Evolutionary conservation across 2,113 vertebrate species (phyloP).

Genomic region (Indri indri): DNA sequence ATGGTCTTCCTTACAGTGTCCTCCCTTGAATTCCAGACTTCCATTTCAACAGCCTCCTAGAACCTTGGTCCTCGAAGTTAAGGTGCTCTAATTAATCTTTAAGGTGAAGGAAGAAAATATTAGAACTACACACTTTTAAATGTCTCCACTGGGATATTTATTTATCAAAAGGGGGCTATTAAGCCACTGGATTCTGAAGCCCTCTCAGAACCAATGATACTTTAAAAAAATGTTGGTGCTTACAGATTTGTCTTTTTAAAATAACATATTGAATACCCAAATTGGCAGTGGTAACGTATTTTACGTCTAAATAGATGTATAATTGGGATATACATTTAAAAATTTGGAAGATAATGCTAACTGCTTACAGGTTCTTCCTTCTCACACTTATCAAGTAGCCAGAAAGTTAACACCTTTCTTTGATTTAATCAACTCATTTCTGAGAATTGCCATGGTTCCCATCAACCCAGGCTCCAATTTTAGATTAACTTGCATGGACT

Average conservation of each 20-base stretch:
- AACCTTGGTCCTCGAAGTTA: background rate
- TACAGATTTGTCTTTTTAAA: background rate
- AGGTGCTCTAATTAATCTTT: background rate
- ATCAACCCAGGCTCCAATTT: background rate
- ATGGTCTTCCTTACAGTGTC: rapidly evolving
- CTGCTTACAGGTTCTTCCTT: background rate
- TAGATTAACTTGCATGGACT: background rate
- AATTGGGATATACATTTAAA: background rate
- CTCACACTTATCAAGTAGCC: background rate
- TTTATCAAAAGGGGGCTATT: too few species aligned
- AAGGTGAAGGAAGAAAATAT: background rate
- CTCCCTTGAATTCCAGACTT: background rate
- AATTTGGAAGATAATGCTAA: background rate
- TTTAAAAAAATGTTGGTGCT: background rate
- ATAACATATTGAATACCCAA: background rate
- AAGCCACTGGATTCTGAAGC: background rate
- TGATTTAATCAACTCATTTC: background rate
- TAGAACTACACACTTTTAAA: background rate
- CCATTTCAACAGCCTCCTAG: background rate
- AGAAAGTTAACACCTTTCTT: background rate
- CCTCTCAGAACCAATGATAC: background rate
- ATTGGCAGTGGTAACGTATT: background rate
- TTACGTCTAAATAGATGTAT: background rate
- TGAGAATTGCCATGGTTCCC: background rate
- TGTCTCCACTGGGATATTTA: background rate